Conservation (phyloP, 2,797 vertebrate species). For the Brachyrhaphis roseni region DNA sequence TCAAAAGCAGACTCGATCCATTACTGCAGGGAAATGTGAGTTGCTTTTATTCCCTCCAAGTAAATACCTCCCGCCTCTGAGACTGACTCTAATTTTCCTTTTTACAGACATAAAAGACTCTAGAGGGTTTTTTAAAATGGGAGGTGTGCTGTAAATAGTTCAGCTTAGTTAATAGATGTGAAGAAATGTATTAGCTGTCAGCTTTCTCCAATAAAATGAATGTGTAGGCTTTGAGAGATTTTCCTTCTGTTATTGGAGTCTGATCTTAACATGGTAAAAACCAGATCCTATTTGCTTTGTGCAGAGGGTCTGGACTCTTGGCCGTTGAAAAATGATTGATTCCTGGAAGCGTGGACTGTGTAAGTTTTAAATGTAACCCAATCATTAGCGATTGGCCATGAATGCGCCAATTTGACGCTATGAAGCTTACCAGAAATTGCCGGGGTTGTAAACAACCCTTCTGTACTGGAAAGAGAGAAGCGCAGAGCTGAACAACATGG, state of each 20-base stretch:
- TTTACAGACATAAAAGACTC: conserved; percentile 8
- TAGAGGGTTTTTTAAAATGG: neutral
- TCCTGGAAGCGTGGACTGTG: no score
- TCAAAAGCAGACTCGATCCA: conserved; percentile 27
- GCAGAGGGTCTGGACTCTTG: no score
- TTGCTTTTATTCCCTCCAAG: conserved; percentile 25
- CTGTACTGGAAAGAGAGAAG: no score
- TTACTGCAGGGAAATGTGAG: conserved; percentile 37
- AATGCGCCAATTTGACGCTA: no score
- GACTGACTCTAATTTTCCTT: conserved; percentile 10
- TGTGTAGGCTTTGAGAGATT: neutral
- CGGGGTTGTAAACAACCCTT: no score
- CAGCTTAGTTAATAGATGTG: neutral
- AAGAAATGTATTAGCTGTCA: neutral
- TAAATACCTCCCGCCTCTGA: conserved; percentile 30
- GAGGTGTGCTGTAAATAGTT: conserved; percentile 6
- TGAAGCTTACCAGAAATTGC: no score
- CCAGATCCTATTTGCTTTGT: no score
- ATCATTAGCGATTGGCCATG: no score
- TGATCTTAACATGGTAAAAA: neutral
- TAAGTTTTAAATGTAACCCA: no score
- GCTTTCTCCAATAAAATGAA: neutral
- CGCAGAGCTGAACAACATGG: no score
- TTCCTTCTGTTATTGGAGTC: neutral
- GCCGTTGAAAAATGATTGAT: no score